Conservation (phyloP, 2,113 vertebrate species). For the Campylomormyrus numenius region DNA sequence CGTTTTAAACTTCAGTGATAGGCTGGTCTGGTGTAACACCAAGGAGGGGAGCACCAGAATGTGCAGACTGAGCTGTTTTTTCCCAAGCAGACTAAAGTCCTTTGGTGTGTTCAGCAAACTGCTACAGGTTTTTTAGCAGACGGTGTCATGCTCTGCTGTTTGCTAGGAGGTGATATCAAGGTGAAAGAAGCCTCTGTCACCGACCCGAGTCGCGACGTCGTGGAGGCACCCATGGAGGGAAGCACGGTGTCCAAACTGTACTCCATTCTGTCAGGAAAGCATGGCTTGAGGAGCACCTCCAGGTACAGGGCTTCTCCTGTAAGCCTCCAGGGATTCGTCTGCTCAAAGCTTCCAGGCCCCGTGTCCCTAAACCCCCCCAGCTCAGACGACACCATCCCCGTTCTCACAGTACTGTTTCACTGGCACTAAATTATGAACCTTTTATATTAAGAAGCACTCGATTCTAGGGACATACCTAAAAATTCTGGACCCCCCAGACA, state of each 20-base stretch:
- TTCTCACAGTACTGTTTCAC: neutral
- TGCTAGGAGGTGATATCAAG: neutral
- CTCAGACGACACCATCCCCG: neutral
- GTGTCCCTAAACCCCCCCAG: neutral
- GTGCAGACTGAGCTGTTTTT: neutral
- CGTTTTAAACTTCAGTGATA: neutral
- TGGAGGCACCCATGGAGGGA: neutral
- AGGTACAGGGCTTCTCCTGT: neutral
- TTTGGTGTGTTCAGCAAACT: neutral
- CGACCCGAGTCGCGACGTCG: neutral
- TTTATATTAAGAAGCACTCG: neutral
- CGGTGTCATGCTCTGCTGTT: neutral
- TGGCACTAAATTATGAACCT: neutral
- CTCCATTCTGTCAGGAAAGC: neutral
- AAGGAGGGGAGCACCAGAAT: neutral
- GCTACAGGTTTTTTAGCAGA: neutral
- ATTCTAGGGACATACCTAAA: neutral
- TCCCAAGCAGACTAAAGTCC: neutral
- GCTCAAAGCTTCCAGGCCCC: neutral
- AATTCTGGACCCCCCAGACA: neutral
- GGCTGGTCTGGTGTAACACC: neutral
- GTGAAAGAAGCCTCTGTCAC: neutral
- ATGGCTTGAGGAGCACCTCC: neutral
- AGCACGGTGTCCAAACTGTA: neutral
- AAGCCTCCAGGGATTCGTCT: neutral